phyloP scores from a whole-genome alignment of 2,113 vertebrate species.

The Saccopteryx leptura region DNA sequence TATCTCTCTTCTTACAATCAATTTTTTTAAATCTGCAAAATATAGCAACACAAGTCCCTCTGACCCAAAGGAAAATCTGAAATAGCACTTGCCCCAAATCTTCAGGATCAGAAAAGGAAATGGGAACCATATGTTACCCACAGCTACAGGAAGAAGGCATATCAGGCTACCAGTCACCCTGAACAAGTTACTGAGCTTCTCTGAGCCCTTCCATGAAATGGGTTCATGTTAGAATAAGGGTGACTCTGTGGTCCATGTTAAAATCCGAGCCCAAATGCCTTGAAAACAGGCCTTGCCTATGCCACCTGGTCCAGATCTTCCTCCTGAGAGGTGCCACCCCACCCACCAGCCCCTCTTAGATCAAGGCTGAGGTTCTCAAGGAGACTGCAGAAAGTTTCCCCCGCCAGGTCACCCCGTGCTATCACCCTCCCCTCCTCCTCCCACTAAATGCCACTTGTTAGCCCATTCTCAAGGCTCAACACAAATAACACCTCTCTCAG shows the following conservation, averaged over 20 bases:
- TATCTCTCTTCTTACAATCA: no score
- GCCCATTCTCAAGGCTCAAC: not conserved
- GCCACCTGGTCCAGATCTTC: not conserved
- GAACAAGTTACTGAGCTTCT: not conserved
- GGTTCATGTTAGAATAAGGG: not conserved
- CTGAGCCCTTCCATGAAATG: not conserved
- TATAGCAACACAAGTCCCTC: not conserved
- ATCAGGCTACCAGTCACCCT: not conserved
- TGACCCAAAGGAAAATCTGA: constrained; percentile 50
- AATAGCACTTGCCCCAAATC: not conserved
- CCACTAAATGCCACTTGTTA: not conserved
- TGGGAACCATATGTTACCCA: not conserved
- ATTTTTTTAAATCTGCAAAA: not conserved
- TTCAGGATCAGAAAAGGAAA: not conserved
- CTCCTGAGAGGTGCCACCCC: not conserved
- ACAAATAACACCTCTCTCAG: not conserved
- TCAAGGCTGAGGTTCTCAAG: not conserved
- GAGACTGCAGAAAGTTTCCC: not conserved
- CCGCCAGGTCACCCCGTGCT: not conserved
- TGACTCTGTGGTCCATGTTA: not conserved
- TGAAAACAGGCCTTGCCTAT: not conserved
- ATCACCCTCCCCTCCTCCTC: not conserved
- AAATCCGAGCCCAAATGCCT: not conserved
- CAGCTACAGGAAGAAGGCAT: not conserved
- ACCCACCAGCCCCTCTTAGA: not conserved